Evolutionary conservation across 2,888 invertebrate species (phyloP).

Genomic region (Heliconius aoede): DNA sequence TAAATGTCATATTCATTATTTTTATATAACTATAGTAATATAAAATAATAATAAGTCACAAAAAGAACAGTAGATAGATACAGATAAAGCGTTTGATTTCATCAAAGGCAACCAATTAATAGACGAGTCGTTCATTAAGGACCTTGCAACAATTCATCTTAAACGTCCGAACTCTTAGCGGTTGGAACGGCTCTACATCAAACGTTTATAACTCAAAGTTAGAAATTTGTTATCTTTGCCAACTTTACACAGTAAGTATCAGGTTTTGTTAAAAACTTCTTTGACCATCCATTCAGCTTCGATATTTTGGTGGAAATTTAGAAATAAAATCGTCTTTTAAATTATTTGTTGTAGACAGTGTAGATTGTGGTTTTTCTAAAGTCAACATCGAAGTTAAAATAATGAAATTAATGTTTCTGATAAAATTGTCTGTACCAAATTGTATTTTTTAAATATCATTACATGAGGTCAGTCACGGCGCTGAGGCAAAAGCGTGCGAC

Average conservation of each 20-base stretch:
- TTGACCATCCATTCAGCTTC: not conserved
- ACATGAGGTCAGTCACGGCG: too few species aligned
- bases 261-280: slow-evolving; percentile 25
- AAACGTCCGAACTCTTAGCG: slow-evolving; percentile 36
- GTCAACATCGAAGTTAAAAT: not conserved
- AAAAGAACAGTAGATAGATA: not conserved
- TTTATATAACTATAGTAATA: not conserved
- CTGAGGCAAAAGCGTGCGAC: too few species aligned
- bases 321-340: not conserved
- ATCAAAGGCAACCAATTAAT: slow-evolving; percentile 8
- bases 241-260: slow-evolving; percentile 32
- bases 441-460: not conserved
- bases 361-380: slow-evolving; percentile 22
- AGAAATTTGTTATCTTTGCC: slow-evolving; percentile 39
- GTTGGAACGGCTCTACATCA: slow-evolving; percentile 42
- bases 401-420: not conserved
- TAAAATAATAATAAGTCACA: not conserved
- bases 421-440: not conserved
- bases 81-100: too few species aligned
- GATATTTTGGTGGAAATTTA: slow-evolving; percentile 22
- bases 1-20: too few species aligned
- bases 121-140: slow-evolving; percentile 9
- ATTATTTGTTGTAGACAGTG: not conserved
- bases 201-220: slow-evolving; percentile 40
- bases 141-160: slow-evolving; percentile 9